phyloP scores from a whole-genome alignment of 35 echinoderm and acorn worm species.

The Strongylocentrotus purpuratus region DNA sequence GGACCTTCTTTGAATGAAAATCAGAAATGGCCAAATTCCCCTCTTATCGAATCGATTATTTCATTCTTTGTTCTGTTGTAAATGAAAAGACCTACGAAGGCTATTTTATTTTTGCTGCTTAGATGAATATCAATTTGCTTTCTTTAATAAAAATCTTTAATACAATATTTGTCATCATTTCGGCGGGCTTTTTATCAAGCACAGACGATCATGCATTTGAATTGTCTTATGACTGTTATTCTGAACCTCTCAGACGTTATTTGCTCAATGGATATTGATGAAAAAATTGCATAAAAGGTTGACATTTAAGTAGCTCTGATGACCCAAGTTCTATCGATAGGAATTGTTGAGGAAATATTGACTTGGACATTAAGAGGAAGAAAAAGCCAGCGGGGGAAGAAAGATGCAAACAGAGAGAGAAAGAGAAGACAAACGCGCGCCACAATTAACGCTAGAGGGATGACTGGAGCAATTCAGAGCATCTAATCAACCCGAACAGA shows the following conservation, averaged over 20 bases:
- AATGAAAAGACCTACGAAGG: not conserved
- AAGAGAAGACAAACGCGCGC: not conserved
- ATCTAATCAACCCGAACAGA: not conserved
- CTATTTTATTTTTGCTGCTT: not conserved
- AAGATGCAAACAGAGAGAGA: not conserved
- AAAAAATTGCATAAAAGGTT: conserved; percentile 1
- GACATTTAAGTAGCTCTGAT: conserved; percentile 26
- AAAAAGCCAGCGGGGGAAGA: not conserved
- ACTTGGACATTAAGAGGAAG: not conserved
- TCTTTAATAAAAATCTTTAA: not conserved
- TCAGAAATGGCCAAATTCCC: not conserved
- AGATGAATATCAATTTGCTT: not conserved
- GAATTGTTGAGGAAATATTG: conserved; percentile 7
- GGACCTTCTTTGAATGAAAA: not conserved
- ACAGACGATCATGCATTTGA: not conserved
- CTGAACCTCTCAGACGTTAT: not conserved
- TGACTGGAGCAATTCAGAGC: not conserved
- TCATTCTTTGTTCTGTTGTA: not conserved
- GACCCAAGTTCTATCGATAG: conserved; percentile 25
- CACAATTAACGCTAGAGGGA: conserved; percentile 29
- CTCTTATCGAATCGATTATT: not conserved
- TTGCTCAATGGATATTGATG: not conserved
- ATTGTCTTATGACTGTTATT: not conserved
- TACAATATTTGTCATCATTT: not conserved
- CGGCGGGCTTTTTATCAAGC: not conserved